phyloP scores from a whole-genome alignment of 53 echinoderm and acorn worm species.

The Luidia sarsii region DNA sequence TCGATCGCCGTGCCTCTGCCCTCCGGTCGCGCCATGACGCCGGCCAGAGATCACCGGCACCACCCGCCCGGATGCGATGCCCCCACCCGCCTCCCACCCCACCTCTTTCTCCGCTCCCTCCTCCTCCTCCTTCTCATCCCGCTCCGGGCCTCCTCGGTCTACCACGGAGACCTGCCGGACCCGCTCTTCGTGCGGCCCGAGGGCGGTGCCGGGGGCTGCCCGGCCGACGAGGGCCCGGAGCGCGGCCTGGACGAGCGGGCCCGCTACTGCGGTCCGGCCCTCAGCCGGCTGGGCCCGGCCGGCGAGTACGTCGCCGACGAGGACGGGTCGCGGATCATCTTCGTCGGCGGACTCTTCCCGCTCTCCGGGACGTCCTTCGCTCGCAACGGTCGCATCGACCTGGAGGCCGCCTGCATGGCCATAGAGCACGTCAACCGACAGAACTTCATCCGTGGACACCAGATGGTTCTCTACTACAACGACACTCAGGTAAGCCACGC shows the following conservation, averaged over 20 bases:
- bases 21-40: too few species aligned
- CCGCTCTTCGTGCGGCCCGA: not conserved
- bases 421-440: conserved; percentile 81
- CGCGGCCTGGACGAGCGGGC: conserved; percentile 28
- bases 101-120: too few species aligned
- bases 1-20: too few species aligned
- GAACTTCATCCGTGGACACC: conserved; percentile 75
- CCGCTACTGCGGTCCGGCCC: conserved; percentile 14
- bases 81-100: too few species aligned
- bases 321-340: conserved; percentile 66
- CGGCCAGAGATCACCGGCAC: not conserved
- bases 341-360: conserved; percentile 89
- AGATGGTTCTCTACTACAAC: conserved; percentile 89
- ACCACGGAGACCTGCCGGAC: conserved; percentile 9
- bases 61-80: not conserved
- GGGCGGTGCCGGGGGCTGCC: not conserved
- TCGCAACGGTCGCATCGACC: conserved; percentile 73
- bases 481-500: conserved; percentile 91
- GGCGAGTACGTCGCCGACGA: conserved; percentile 25
- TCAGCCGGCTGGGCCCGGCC: not conserved
- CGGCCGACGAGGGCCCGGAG: not conserved
- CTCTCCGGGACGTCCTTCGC: conserved; percentile 67
- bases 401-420: conserved; percentile 86
- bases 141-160: not conserved
- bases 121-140: too few species aligned